Evolutionary conservation across 2,888 invertebrate genomes (phyloP).

Genomic region (Meiosimyza decipiens): DNA sequence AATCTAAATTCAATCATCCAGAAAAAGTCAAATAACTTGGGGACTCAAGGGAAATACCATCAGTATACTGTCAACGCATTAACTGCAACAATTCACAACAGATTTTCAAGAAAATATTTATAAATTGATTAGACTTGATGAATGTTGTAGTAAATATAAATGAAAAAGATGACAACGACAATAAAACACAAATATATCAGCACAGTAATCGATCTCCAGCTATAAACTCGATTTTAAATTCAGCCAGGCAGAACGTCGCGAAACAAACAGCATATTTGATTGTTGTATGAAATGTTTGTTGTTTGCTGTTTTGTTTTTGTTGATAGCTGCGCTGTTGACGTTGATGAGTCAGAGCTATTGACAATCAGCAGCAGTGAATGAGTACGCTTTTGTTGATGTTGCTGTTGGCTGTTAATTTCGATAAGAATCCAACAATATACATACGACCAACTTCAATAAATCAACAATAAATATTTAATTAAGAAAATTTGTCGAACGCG

Average conservation of each 20-base stretch:
- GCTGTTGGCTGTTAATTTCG: slow-evolving; percentile 33
- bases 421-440: slow-evolving; percentile 27
- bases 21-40: too few species aligned
- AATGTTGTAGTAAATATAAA: neutral
- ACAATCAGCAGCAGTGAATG: slow-evolving; percentile 20
- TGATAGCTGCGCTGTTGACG: slow-evolving; percentile 13
- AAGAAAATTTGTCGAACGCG: slow-evolving; percentile 29
- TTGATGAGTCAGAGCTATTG: slow-evolving; percentile 37
- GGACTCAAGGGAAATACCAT: too few species aligned
- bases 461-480: slow-evolving; percentile 42
- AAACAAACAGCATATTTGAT: slow-evolving; percentile 9
- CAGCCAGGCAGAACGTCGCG: slow-evolving; percentile 26
- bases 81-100: neutral
- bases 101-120: slow-evolving; percentile 5
- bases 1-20: too few species aligned
- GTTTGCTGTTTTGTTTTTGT: neutral
- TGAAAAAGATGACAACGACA: neutral
- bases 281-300: slow-evolving; percentile 20
- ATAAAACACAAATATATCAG: neutral
- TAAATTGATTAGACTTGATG: neutral
- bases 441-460: slow-evolving; percentile 32
- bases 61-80: neutral
- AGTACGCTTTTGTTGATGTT: slow-evolving; percentile 16
- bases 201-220: slow-evolving; percentile 15
- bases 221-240: slow-evolving; percentile 15